Conservation (phyloP, 2,797 vertebrate genomes). For the Linurgus olivaceus region DNA sequence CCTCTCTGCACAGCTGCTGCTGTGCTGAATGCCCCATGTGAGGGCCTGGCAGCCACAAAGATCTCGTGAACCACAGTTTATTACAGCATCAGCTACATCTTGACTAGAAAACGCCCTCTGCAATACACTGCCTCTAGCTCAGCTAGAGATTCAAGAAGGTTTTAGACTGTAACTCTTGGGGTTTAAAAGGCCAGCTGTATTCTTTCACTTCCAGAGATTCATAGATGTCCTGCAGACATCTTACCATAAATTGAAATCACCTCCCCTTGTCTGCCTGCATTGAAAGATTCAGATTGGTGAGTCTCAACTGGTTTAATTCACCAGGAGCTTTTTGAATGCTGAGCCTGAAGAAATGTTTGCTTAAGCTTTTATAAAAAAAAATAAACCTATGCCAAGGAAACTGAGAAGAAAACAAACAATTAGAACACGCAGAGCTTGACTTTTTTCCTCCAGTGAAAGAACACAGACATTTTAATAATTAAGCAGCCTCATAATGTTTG, state of each 20-base stretch:
- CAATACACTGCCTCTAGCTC: background rate
- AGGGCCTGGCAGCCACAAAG: background rate
- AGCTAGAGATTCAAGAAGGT: background rate
- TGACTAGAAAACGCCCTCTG: background rate
- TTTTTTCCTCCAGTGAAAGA: slow-evolving; percentile 41
- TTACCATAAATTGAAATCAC: background rate
- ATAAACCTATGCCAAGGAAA: background rate
- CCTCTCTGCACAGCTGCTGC: background rate
- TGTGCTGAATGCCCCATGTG: background rate
- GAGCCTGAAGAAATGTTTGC: slow-evolving; percentile 7
- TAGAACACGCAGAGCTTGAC: background rate
- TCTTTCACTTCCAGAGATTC: background rate
- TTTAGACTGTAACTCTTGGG: background rate
- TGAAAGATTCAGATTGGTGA: background rate
- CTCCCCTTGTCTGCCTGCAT: accelerated
- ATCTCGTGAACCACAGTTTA: background rate
- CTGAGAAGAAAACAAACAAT: slow-evolving; percentile 54
- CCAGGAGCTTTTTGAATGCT: background rate
- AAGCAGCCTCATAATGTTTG: slow-evolving; percentile 33
- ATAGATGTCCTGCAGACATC: background rate
- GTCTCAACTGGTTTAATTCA: background rate
- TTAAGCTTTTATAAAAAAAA: background rate
- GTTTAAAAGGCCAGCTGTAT: background rate
- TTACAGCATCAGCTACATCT: background rate
- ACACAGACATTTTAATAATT: slow-evolving; percentile 54